A percentile compares a stretch with the other conserved stretches of the same genome.
Conservation (phyloP, 2,797 vertebrate species). For the Lutjanus campechanus region DNA sequence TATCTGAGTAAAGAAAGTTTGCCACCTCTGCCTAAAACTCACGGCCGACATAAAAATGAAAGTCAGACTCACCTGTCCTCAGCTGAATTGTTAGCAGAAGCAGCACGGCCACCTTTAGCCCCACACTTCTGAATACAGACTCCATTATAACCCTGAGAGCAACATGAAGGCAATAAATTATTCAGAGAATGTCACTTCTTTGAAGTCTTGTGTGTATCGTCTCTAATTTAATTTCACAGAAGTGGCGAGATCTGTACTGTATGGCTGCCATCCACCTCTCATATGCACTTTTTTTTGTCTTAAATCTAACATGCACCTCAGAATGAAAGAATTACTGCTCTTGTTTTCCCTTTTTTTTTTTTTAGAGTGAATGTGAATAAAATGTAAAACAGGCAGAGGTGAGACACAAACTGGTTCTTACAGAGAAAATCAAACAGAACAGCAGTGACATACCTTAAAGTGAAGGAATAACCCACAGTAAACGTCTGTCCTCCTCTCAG, state of each 20-base stretch:
- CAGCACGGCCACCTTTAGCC: constrained; percentile 58
- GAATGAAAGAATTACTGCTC: neutral
- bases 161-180: constrained; percentile 4
- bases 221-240: neutral
- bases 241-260: neutral
- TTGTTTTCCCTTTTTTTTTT: neutral
- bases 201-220: neutral
- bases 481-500: constrained; percentile 33
- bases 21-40: too few relatives aligned
- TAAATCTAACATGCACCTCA: neutral
- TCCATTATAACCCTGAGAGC: constrained; percentile 68
- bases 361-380: constrained; percentile 19
- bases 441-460: constrained; percentile 64
- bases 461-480: constrained; percentile 47
- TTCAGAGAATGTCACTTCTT: neutral
- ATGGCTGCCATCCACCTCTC: neutral
- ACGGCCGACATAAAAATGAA: neutral
- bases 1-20: too few relatives aligned
- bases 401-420: constrained; percentile 1
- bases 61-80: constrained; percentile 78
- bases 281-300: neutral
- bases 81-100: constrained; percentile 60
- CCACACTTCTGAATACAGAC: constrained; percentile 24
- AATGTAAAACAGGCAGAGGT: constrained; percentile 19
- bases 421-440: neutral